Evolutionary conservation across 2,113 vertebrate genomes (phyloP).

Genomic region (Emberiza fucata): DNA sequence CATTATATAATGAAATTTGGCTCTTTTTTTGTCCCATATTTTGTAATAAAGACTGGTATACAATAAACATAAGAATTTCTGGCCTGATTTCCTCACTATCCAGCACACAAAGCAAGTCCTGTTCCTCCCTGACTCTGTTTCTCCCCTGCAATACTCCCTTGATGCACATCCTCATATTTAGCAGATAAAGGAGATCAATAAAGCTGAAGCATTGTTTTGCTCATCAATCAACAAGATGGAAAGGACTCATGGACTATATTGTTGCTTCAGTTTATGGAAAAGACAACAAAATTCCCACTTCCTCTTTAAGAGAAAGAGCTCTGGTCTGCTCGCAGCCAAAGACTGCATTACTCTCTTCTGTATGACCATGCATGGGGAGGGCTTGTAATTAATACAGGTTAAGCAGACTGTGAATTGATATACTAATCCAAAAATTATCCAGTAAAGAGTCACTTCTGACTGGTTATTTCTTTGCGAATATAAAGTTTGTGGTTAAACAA

Average conservation of each 20-base stretch:
- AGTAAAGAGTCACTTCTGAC: neutral
- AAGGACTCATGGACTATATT: neutral
- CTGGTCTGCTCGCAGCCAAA: neutral
- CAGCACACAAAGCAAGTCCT: neutral
- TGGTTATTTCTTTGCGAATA: neutral
- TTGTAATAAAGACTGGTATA: neutral
- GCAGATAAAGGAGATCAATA: neutral
- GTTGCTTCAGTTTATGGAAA: neutral
- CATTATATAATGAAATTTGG: rapidly evolving
- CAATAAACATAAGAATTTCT: neutral
- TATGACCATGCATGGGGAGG: rapidly evolving
- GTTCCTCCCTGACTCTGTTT: neutral
- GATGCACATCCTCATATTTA: neutral
- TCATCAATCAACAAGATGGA: neutral
- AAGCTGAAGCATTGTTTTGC: neutral
- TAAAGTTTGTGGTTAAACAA: neutral
- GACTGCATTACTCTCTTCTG: neutral
- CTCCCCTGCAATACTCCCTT: rapidly evolving
- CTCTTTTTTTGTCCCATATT: neutral
- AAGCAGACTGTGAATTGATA: neutral
- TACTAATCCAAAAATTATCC: neutral
- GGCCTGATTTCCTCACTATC: neutral
- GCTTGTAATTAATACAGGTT: neutral
- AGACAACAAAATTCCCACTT: neutral
- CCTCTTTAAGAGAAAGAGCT: neutral